Evolutionary conservation across 2,888 invertebrate species (phyloP), one percentile per base, ranked within the genome.

Genomic region (Netelia virgata): DNA sequence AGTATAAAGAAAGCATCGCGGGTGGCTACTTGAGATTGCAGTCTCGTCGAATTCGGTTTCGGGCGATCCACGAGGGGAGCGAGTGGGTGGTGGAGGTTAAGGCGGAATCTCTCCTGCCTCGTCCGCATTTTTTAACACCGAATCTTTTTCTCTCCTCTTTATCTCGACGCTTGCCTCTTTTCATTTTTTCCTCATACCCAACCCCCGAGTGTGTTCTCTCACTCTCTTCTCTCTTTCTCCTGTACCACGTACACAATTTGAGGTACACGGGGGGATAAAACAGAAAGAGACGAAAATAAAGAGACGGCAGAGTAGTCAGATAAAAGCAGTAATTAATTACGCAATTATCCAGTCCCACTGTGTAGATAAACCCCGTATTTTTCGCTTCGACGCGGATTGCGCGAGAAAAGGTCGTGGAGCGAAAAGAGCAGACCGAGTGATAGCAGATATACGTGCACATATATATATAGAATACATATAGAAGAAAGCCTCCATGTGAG

Each of bases 41-140:
- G 87, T 86, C 92, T 83, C 84, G 86, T 87, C 83, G 72, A 69
- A 69, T 79, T 75, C 82, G 80, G 63, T 82, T 80, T 83, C 53
- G 91, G 90, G 69, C 91, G 90, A 88, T 88, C 83, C 85, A 70
- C 80, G 88, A 14, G 2, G 6, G 2, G 47, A 47, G 11, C 14
- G 47, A 14, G 11, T 14, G 47, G 14, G 47, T 57, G 57, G 9
- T 57, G 18, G 55, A 68, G 63, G 53, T 28, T 28, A 28, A 28
- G 20, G 18, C 36, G 78, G 43, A 64, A 50, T 89, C 92, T 91
- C 90, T 91, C 91, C 88, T 92, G 93, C 92, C 89, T 91, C 91
- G 92, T 93, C 85, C 90, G 92, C 92, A 91, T 92, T 92, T 93
- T 92, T 92, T 91, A 92, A 92, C 91, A 88, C 90, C 86, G 85